phyloP scores from a whole-genome alignment of 2,888 invertebrate genomes.

The Tipula confusa region DNA sequence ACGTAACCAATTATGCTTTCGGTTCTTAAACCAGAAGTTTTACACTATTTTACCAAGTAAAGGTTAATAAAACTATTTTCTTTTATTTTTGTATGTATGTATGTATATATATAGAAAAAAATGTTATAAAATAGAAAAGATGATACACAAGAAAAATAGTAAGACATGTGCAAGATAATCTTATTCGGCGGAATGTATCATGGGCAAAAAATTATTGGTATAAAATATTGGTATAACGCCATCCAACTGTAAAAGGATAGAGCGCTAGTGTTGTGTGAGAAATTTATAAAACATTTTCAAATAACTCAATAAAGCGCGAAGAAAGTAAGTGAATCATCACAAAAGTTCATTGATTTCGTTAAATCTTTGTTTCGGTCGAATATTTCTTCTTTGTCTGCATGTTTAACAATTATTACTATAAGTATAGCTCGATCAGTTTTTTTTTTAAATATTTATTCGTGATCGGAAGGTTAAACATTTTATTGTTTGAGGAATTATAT shows the following conservation, averaged over 20 bases:
- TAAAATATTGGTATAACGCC: not conserved
- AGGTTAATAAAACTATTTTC: not conserved
- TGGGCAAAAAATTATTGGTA: not conserved
- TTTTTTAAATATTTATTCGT: not conserved
- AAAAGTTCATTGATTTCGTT: not conserved
- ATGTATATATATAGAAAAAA: not conserved
- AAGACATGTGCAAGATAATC: not conserved
- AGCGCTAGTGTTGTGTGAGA: not conserved
- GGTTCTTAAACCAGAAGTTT: constrained; percentile 1
- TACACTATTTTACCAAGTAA: not conserved
- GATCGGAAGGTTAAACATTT: not conserved
- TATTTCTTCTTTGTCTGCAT: not conserved
- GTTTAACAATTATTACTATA: not conserved
- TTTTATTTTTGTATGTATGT: not conserved
- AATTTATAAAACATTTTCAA: not conserved
- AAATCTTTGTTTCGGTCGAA: not conserved
- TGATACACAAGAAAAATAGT: not conserved
- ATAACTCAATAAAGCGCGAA: not conserved
- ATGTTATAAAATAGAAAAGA: not conserved
- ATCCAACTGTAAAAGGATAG: not conserved
- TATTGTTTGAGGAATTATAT: not conserved
- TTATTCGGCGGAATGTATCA: not conserved
- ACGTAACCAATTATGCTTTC: not conserved
- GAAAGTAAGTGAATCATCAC: not conserved
- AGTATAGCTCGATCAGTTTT: not conserved